These are phyloP conservation scores for Himalopsyche kuldschensis DNA, from an alignment of 2,888 invertebrate genomes.

Conservation along the genomic window DNA sequence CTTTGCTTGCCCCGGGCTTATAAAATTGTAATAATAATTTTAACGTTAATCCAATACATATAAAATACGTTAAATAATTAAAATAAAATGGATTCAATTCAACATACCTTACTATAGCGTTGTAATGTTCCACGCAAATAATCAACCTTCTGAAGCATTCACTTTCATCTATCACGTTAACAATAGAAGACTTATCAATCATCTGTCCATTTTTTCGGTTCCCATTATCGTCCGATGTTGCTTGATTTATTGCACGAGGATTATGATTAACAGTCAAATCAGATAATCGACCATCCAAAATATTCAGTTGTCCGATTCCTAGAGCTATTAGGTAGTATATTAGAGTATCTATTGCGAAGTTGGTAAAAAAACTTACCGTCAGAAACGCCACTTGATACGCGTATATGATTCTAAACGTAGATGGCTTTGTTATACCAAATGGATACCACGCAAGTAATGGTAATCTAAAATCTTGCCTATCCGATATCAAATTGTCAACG, in stretches of 20 bases:
- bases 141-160: not conserved
- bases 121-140: not conserved
- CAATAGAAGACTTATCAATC: not conserved
- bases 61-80: too few species aligned
- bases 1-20: too few species aligned
- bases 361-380: not conserved
- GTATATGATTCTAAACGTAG: not conserved
- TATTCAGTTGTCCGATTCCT: slow-evolving; percentile 2
- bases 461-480: not conserved
- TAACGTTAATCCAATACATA: too few species aligned
- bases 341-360: not conserved
- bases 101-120: not conserved
- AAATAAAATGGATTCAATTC: not conserved
- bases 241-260: not conserved
- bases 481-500: not conserved
- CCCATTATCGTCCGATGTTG: not conserved
- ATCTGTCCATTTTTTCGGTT: not conserved
- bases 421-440: not conserved
- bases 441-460: slow-evolving; percentile 10
- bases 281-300: slow-evolving; percentile 2
- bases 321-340: slow-evolving; percentile 5
- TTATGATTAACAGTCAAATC: slow-evolving; percentile 1
- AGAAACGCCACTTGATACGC: not conserved
- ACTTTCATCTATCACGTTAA: not conserved
- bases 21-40: too few species aligned